Percentiles rank a stretch among this genome's conserved stretches.
Conservation (phyloP, 1,140 invertebrate genomes). For the Cardiocondyla obscurior region DNA sequence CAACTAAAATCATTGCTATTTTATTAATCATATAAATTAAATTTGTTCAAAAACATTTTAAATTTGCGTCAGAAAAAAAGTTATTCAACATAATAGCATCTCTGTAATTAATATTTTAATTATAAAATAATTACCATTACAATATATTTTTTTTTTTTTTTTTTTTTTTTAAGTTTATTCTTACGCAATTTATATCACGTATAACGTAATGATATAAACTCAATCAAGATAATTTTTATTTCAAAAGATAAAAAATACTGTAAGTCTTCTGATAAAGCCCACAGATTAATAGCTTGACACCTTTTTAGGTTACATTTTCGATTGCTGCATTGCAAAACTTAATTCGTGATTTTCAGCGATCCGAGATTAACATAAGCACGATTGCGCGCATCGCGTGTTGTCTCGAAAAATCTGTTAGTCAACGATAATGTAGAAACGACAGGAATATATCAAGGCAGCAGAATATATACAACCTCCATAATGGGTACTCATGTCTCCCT, state of each 20-base stretch:
- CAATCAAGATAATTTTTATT: not conserved
- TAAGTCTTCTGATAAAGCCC: no score
- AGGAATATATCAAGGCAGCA: not conserved
- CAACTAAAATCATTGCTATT: not conserved
- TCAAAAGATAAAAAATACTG: not conserved
- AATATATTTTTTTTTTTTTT: not conserved
- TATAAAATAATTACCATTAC: not conserved
- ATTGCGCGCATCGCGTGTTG: not conserved
- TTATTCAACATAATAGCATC: not conserved
- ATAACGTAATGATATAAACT: not conserved
- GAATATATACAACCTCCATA: conserved; percentile 78
- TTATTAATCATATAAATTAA: no score
- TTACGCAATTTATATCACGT: not conserved
- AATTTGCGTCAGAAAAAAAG: no score
- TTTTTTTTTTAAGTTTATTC: no score
- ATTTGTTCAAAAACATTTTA: no score
- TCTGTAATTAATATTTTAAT: not conserved
- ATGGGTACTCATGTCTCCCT: conserved; percentile 77
- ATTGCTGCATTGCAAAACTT: not conserved
- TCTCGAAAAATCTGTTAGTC: not conserved
- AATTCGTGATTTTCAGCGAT: not conserved
- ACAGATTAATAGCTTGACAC: not conserved
- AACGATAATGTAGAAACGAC: not conserved
- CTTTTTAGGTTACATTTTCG: not conserved
- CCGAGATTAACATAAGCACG: not conserved